A percentile compares a stretch with the other conserved stretches of the same genome.
Conservation (phyloP, 2,888 invertebrate genomes). For the Athalia circularis region DNA sequence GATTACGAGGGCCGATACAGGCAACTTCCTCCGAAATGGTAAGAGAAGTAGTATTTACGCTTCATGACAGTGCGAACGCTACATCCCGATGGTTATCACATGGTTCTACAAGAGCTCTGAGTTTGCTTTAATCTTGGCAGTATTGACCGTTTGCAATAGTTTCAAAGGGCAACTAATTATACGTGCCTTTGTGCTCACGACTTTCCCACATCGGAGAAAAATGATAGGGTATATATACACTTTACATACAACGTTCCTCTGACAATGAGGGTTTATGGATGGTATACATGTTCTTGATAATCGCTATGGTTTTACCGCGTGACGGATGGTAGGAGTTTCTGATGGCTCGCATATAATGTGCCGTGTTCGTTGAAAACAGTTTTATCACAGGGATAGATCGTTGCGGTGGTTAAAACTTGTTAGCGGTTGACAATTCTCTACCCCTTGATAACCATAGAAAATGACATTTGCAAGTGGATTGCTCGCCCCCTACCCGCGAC, state of each 20-base stretch:
- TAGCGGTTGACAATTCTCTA: slow-evolving; percentile 43
- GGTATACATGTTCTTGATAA: background rate
- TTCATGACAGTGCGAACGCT: background rate
- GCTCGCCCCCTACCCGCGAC: slow-evolving; percentile 18
- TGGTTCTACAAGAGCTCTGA: slow-evolving; percentile 1
- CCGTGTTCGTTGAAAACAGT: slow-evolving; percentile 9
- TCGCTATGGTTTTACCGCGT: background rate
- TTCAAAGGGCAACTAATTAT: slow-evolving; percentile 27
- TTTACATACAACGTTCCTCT: background rate
- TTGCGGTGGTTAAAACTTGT: slow-evolving; percentile 37
- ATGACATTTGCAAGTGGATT: slow-evolving; percentile 42
- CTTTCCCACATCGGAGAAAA: slow-evolving; percentile 37
- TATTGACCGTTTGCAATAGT: slow-evolving; percentile 32
- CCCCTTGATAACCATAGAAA: slow-evolving; percentile 22
- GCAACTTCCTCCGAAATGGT: slow-evolving; percentile 14
- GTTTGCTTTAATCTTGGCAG: background rate
- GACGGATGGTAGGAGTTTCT: background rate
- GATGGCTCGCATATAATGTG: slow-evolving; percentile 1
- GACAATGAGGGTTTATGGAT: background rate
- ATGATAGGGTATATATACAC: slow-evolving; percentile 17
- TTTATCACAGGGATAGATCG: slow-evolving; percentile 21
- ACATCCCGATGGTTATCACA: background rate
- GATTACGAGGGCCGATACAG: slow-evolving; percentile 1
- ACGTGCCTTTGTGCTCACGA: slow-evolving; percentile 22
- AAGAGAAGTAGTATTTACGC: slow-evolving; percentile 7